Percentiles rank a stretch among this genome's conserved stretches.
These are phyloP conservation scores for Cyclophora albipunctata DNA, from an alignment of 2,888 invertebrate genomes.

Conservation along the genomic window DNA sequence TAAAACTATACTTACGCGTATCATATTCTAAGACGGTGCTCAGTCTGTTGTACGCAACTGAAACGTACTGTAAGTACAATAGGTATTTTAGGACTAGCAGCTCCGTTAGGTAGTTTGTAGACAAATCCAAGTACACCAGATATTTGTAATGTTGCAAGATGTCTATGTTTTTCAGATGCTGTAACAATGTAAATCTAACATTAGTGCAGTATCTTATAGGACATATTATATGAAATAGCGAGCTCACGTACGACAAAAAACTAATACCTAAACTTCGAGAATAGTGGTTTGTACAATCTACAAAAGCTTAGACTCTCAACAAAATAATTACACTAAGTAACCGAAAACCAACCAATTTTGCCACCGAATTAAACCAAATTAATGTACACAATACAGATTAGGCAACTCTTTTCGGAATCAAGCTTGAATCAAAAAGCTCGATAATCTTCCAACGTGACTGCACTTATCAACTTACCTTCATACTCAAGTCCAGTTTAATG, in stretches of 20 bases:
- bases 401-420: too few species aligned
- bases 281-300: too few species aligned
- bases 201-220: too few species aligned
- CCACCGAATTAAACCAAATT: too few species aligned
- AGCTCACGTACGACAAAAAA: too few species aligned
- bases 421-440: too few species aligned
- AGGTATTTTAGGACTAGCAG: slow-evolving; percentile 68
- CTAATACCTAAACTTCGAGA: background rate
- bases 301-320: too few species aligned
- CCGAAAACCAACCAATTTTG: too few species aligned
- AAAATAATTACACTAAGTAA: too few species aligned
- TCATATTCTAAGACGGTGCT: slow-evolving; percentile 69
- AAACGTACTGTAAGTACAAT: slow-evolving; percentile 73
- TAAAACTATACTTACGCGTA: slow-evolving; percentile 46
- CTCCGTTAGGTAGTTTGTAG: slow-evolving; percentile 70
- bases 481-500: slow-evolving; percentile 70
- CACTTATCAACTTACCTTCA: slow-evolving; percentile 36
- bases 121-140: slow-evolving; percentile 76
- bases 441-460: too few species aligned
- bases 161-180: slow-evolving; percentile 63
- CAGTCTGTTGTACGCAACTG: slow-evolving; percentile 73
- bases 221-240: too few species aligned
- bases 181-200: slow-evolving; percentile 19
- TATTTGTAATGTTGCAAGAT: slow-evolving; percentile 71
- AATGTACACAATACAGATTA: too few species aligned